These are phyloP conservation scores for Idaea straminata DNA, from an alignment of 2,888 invertebrate species.

Conservation along the genomic window DNA sequence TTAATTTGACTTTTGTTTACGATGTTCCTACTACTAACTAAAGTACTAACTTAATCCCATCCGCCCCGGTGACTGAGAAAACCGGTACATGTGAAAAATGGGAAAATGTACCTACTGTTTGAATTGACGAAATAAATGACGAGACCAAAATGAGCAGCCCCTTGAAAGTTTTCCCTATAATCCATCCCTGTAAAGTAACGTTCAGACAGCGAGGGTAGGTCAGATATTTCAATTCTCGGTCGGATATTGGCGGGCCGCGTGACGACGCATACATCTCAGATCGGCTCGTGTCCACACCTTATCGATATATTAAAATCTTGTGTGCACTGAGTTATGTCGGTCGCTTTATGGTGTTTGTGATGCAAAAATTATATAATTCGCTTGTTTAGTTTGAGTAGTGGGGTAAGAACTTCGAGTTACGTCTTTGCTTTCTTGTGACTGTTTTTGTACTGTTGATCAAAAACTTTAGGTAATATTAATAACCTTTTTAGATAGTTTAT, in stretches of 20 bases:
- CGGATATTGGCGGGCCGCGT: conserved; percentile 75
- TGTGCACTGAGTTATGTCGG: conserved; percentile 54
- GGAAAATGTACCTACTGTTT: too few relatives aligned
- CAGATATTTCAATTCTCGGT: conserved; percentile 78
- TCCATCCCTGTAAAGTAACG: conserved; percentile 15
- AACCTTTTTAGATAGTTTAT: too few relatives aligned
- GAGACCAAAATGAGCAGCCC: background rate
- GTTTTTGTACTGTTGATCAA: background rate
- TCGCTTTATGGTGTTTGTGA: conserved; percentile 42
- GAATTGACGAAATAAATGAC: too few relatives aligned
- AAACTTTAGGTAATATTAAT: background rate
- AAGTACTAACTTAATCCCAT: too few relatives aligned
- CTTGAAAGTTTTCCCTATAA: conserved; percentile 9
- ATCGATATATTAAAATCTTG: conserved; percentile 75
- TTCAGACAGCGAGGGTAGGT: conserved; percentile 46
- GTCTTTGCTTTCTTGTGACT: background rate
- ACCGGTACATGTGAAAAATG: too few relatives aligned
- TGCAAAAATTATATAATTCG: conserved; percentile 31
- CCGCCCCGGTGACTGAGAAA: too few relatives aligned
- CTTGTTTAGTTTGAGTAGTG: background rate
- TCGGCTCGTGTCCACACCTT: conserved; percentile 53
- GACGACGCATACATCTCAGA: conserved; percentile 75
- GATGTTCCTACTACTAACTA: too few relatives aligned
- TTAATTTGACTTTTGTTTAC: too few relatives aligned
- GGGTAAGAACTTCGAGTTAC: too few relatives aligned